Conservation (phyloP, 2,888 invertebrate genomes). For the Clepsis dumicolana region DNA sequence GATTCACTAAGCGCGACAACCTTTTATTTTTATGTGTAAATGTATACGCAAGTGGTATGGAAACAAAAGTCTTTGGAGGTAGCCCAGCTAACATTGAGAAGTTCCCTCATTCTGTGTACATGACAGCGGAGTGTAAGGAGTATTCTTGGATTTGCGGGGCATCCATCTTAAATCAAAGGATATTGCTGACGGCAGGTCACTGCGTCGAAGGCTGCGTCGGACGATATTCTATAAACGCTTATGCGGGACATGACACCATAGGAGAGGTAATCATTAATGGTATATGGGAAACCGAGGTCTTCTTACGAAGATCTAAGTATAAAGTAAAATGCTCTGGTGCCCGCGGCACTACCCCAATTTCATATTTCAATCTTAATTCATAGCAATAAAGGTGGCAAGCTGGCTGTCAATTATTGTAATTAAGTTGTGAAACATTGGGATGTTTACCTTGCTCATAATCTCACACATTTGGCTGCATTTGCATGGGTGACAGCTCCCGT, state of each 20-base stretch:
- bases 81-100: not conserved
- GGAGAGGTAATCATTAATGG: conserved; percentile 36
- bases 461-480: too few relatives aligned
- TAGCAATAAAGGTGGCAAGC: too few relatives aligned
- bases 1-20: too few relatives aligned
- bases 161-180: conserved; percentile 53
- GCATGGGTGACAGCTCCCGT: too few relatives aligned
- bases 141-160: conserved; percentile 50
- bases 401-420: too few relatives aligned
- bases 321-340: too few relatives aligned
- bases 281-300: too few relatives aligned
- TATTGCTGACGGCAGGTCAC: conserved; percentile 55
- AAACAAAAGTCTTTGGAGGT: not conserved
- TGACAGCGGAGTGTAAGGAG: not conserved
- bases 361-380: too few relatives aligned
- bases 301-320: too few relatives aligned
- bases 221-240: not conserved
- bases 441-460: too few relatives aligned
- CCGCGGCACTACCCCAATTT: too few relatives aligned
- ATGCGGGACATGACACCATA: conserved; percentile 42
- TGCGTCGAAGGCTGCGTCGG: conserved; percentile 46
- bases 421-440: too few relatives aligned
- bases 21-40: not conserved
- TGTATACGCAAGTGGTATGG: not conserved
- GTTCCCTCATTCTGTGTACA: conserved; percentile 1